Conservation (phyloP, 2,888 invertebrate species). For the Zaprionus bogoriensis region DNA sequence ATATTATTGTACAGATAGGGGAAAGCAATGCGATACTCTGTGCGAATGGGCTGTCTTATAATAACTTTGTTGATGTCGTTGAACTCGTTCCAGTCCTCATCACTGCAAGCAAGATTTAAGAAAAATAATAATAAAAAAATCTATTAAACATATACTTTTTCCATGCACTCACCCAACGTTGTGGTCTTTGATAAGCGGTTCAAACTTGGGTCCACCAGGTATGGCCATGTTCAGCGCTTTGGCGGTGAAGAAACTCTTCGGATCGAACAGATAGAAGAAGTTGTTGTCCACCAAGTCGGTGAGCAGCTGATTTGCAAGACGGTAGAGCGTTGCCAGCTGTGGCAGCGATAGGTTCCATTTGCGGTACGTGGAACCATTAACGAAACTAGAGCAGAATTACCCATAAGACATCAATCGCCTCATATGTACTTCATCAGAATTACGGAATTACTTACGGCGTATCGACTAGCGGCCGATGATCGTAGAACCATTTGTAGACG, state of each 20-base stretch:
- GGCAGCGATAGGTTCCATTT: constrained; percentile 98
- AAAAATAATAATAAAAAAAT: constrained; percentile 11
- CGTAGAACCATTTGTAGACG: constrained; percentile 98
- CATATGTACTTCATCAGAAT: not conserved
- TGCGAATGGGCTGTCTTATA: constrained; percentile 98
- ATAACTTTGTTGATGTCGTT: constrained; percentile 99
- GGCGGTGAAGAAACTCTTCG: constrained; percentile 99
- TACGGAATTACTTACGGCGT: constrained; percentile 86
- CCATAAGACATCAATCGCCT: not conserved
- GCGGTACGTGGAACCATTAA: constrained; percentile 98
- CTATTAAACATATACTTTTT: not conserved
- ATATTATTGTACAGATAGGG: constrained; percentile 99
- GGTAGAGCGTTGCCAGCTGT: constrained; percentile 98
- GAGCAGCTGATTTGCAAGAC: constrained; percentile 97
- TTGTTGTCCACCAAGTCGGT: constrained; percentile 99
- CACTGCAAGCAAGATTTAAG: constrained; percentile 84
- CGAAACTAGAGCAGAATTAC: constrained; percentile 85
- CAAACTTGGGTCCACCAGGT: constrained; percentile 99
- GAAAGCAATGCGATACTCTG: constrained; percentile 99
- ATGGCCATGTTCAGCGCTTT: constrained; percentile 99
- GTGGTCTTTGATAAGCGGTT: constrained; percentile 98
- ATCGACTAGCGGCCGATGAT: constrained; percentile 97
- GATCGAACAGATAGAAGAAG: constrained; percentile 99
- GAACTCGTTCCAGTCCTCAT: constrained; percentile 99
- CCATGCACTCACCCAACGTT: constrained; percentile 89